These are phyloP conservation scores for Drosophila cyrtoloma DNA, from an alignment of 2,888 invertebrate species.

Conservation along the genomic window DNA sequence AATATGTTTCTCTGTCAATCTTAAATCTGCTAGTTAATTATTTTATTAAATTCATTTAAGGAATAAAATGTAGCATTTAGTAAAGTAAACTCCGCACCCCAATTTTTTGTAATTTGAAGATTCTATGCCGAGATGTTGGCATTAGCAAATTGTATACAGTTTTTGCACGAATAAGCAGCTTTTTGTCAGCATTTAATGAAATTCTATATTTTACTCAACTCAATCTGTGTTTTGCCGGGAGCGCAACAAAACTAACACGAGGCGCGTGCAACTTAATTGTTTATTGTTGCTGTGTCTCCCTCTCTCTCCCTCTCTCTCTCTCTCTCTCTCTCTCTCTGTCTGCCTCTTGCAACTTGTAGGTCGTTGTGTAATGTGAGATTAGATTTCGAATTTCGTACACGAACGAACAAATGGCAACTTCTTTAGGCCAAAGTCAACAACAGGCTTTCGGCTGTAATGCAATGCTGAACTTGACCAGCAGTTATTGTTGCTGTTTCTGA, in stretches of 20 bases:
- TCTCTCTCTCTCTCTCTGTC: background rate
- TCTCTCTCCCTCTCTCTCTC: background rate
- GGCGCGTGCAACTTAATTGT: slow-evolving; percentile 57
- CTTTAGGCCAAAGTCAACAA: slow-evolving; percentile 56
- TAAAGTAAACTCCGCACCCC: background rate
- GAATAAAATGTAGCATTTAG: background rate
- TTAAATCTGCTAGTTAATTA: background rate
- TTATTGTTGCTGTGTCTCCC: slow-evolving; percentile 24
- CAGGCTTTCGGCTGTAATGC: slow-evolving; percentile 28
- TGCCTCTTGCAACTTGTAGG: slow-evolving; percentile 19
- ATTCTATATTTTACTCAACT: slow-evolving; percentile 47
- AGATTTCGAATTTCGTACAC: slow-evolving; percentile 38
- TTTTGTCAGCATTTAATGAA: slow-evolving; percentile 48
- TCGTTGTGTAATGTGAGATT: slow-evolving; percentile 54
- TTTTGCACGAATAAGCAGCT: slow-evolving; percentile 44
- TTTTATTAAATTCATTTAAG: background rate
- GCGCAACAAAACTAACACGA: slow-evolving; percentile 3
- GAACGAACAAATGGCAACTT: slow-evolving; percentile 41
- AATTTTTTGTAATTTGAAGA: slow-evolving; percentile 27
- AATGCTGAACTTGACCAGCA: slow-evolving; percentile 41
- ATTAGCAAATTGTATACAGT: background rate
- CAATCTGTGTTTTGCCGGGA: slow-evolving; percentile 30
- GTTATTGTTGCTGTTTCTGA: slow-evolving; percentile 18
- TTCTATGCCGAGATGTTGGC: slow-evolving; percentile 2
- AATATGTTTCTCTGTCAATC: background rate